phyloP scores from a whole-genome alignment of 2,113 vertebrate genomes.

The Egretta garzetta region DNA sequence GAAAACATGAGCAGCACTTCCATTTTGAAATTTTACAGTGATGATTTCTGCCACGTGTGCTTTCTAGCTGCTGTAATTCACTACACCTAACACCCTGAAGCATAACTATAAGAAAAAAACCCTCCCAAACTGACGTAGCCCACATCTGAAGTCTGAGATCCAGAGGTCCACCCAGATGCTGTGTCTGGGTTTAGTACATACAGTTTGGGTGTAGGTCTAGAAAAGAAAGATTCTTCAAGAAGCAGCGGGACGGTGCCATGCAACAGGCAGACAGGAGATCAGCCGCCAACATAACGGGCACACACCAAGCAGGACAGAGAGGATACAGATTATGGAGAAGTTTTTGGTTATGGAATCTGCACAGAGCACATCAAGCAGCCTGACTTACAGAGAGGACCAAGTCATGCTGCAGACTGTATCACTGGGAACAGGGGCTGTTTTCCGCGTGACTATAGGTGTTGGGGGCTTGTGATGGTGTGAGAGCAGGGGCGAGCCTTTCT shows the following conservation, averaged over 20 bases:
- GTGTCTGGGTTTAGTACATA: not conserved
- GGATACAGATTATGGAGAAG: not conserved
- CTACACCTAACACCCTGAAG: not conserved
- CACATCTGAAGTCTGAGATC: not conserved
- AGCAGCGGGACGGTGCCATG: not conserved
- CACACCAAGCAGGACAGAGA: not conserved
- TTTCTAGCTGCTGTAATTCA: not conserved
- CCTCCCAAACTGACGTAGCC: not conserved
- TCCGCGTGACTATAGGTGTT: rapidly evolving
- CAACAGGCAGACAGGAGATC: not conserved
- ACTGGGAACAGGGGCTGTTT: not conserved
- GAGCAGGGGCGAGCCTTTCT: not conserved
- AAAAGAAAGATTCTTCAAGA: not conserved
- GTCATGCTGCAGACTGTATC: not conserved
- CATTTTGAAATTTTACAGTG: not conserved
- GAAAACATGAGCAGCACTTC: not conserved
- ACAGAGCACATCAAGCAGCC: not conserved
- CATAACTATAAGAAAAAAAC: not conserved
- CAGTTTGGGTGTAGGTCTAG: not conserved
- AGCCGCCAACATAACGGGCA: rapidly evolving
- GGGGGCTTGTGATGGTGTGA: not conserved
- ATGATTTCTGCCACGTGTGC: not conserved
- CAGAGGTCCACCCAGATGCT: not conserved
- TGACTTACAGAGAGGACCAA: not conserved
- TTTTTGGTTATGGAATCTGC: not conserved